A percentile compares a stretch with the other conserved stretches of the same genome.
Conservation (phyloP, 2,113 vertebrate genomes). For the mouse (Mus musculus) region GRCm39 chr12:66418001-66418500, state of each 20-base stretch:
- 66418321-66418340: neutral
- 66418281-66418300: neutral
- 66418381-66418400: neutral
- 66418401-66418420: neutral
- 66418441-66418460: neutral
- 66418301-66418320: neutral
- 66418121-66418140: neutral
- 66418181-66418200: neutral
- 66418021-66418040: neutral
- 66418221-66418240: neutral
- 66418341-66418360: neutral
- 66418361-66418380: neutral
- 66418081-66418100: neutral
- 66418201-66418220: neutral
- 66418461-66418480: neutral
- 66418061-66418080: neutral
- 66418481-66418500: neutral
- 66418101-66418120: neutral
- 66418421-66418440: neutral
- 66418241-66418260: no score
- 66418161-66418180: neutral
- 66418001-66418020: neutral
- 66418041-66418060: neutral
- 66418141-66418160: neutral
- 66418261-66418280: no score